A percentile compares a stretch with the other conserved stretches of the same genome.
phyloP scores from a whole-genome alignment of 1,140 invertebrate species.

The Pomphorhynchus laevis region DNA sequence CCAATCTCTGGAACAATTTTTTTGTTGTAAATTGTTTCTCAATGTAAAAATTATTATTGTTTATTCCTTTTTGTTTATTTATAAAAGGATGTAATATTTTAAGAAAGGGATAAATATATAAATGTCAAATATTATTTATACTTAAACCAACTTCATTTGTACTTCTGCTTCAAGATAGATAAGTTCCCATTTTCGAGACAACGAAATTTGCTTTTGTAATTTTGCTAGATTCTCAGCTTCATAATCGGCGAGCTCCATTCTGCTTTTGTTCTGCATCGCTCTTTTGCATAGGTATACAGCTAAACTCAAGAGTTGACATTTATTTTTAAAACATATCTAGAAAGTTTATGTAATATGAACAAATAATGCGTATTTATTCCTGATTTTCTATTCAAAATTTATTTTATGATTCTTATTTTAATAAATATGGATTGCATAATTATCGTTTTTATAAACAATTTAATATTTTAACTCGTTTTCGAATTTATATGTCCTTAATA shows the following conservation, averaged over 20 bases:
- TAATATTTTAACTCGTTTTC: no score
- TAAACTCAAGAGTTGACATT: conserved; percentile 20
- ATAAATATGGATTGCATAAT: no score
- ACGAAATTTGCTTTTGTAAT: conserved; percentile 95
- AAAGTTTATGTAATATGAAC: not conserved
- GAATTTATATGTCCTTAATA: no score
- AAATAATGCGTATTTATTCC: no score
- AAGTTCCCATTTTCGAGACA: conserved; percentile 94
- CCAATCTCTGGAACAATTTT: no score
- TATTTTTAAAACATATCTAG: not conserved
- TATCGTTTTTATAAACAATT: no score
- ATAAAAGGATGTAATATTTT: not conserved
- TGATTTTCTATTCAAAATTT: no score
- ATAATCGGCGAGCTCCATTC: conserved; percentile 76
- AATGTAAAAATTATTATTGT: no score
- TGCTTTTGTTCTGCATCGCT: conserved; percentile 96
- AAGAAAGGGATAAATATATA: not conserved
- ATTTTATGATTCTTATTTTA: not conserved
- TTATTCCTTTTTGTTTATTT: not conserved
- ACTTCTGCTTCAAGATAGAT: conserved; percentile 74
- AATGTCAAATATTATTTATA: not conserved
- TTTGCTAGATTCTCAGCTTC: conserved; percentile 83
- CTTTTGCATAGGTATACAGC: conserved; percentile 94
- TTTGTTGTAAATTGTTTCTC: no score
- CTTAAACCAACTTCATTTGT: conserved; percentile 25